Conservation (phyloP, 2,888 invertebrate genomes). For the Chelonus formosanus region DNA sequence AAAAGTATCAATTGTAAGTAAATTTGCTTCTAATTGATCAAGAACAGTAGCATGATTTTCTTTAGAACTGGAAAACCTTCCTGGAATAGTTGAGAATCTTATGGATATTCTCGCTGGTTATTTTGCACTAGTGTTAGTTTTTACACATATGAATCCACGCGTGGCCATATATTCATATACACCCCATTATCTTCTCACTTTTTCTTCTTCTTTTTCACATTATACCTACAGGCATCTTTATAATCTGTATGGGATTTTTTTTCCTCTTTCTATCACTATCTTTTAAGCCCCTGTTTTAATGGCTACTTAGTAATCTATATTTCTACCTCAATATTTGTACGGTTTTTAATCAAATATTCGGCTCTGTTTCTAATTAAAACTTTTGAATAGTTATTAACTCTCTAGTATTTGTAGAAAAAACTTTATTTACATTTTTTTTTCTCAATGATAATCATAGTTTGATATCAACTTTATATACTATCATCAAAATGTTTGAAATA, state of each 20-base stretch:
- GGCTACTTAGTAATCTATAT: constrained; percentile 27
- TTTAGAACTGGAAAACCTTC: constrained; percentile 26
- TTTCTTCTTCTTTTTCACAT: constrained; percentile 9
- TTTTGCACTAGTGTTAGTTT: constrained; percentile 3
- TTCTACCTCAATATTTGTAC: constrained; percentile 5
- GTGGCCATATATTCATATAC: constrained; percentile 29
- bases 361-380: too few species aligned
- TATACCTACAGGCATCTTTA: constrained; percentile 24
- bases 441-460: too few species aligned
- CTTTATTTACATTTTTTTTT: too few species aligned
- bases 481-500: too few species aligned
- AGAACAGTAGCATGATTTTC: constrained; percentile 9
- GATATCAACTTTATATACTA: too few species aligned
- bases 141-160: constrained; percentile 21
- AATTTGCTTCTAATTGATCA: neutral
- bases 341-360: neutral
- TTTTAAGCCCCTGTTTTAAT: constrained; percentile 20
- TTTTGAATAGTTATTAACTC: too few species aligned
- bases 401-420: neutral
- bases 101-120: neutral
- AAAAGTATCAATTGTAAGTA: too few species aligned
- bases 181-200: constrained; percentile 25
- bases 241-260: constrained; percentile 14
- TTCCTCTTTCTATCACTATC: constrained; percentile 5
- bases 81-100: neutral